A percentile compares a stretch with the other conserved stretches of the same genome.
Conservation (phyloP, 2,113 vertebrate genomes). For the Eurystomus gularis region DNA sequence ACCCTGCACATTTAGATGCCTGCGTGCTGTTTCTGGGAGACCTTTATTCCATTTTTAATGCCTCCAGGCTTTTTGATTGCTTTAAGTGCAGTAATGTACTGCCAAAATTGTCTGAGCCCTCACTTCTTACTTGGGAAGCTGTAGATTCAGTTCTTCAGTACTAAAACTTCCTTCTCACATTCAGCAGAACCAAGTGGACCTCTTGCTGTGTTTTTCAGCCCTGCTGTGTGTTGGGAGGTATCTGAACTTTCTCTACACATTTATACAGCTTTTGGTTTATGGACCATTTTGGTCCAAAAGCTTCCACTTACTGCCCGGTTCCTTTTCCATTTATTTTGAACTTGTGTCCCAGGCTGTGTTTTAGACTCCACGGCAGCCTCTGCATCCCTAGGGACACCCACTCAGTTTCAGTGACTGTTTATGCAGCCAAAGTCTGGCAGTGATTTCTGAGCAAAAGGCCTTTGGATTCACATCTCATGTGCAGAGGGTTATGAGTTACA, state of each 20-base stretch:
- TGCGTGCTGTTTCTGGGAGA: neutral
- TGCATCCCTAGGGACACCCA: neutral
- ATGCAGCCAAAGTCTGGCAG: neutral
- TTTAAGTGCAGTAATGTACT: neutral
- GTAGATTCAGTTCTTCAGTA: neutral
- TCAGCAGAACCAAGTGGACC: neutral
- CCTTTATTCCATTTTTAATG: neutral
- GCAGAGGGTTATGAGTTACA: neutral
- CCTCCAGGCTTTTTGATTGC: rapidly evolving
- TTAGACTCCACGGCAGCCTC: neutral
- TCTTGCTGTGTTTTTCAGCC: neutral
- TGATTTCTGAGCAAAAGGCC: neutral
- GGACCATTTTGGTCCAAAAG: neutral
- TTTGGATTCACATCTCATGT: neutral
- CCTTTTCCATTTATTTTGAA: neutral
- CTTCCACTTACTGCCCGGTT: neutral
- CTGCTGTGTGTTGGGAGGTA: rapidly evolving
- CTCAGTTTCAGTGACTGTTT: neutral
- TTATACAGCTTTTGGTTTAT: neutral
- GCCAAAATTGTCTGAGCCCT: neutral
- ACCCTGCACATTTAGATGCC: neutral
- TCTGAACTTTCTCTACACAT: neutral
- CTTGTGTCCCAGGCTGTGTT: neutral
- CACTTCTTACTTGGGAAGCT: neutral
- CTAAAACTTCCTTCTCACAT: neutral